Conservation (phyloP, 2,888 invertebrate species). For the Heliconius hortense region DNA sequence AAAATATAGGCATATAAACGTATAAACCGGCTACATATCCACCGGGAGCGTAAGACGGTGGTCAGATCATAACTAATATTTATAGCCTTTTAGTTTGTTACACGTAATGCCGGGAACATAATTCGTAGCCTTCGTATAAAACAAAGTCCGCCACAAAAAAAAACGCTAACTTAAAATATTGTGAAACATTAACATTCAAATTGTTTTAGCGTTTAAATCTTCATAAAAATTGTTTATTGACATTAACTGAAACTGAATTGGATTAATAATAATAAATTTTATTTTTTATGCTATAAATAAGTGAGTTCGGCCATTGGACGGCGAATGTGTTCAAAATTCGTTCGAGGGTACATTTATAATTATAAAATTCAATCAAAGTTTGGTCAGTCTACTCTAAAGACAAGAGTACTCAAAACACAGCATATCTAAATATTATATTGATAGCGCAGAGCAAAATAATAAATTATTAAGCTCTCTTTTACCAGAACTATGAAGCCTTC, state of each 20-base stretch:
- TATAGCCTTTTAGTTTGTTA: conserved; percentile 32
- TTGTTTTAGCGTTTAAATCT: conserved; percentile 8
- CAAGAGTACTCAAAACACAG: too few species aligned
- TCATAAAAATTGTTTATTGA: conserved; percentile 2
- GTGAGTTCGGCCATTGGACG: too few species aligned
- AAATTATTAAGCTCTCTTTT: too few species aligned
- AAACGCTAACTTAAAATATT: conserved; percentile 19
- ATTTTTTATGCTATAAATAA: too few species aligned
- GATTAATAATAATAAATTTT: too few species aligned
- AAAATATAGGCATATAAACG: conserved; percentile 10
- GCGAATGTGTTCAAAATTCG: too few species aligned
- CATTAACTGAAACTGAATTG: not conserved
- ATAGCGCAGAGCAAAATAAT: too few species aligned
- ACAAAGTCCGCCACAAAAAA: conserved; percentile 22
- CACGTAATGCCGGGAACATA: conserved; percentile 26
- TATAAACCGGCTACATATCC: conserved; percentile 16
- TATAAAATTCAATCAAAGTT: too few species aligned
- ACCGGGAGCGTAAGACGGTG: conserved; percentile 44
- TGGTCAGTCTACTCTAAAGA: too few species aligned
- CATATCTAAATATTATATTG: too few species aligned
- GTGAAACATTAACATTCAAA: conserved; percentile 7
- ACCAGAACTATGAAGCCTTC: too few species aligned
- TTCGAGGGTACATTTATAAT: too few species aligned
- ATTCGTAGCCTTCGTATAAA: conserved; percentile 22
- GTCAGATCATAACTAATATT: conserved; percentile 45